Evolutionary conservation across 2,888 invertebrate species (phyloP).

Genomic region (Philereme transversata): DNA sequence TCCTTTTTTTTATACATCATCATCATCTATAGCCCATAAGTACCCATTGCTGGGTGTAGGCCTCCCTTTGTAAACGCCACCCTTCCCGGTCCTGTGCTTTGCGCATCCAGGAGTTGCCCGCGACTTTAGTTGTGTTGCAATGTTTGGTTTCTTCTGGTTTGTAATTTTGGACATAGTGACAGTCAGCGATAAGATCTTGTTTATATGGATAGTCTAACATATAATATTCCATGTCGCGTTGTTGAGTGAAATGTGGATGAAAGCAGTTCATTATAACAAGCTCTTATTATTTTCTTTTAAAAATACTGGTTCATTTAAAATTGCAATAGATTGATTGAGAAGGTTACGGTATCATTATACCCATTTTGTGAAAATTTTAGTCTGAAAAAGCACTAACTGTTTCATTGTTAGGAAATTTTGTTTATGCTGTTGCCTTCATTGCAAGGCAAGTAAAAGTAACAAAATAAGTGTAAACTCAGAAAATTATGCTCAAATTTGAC

Average conservation of each 20-base stretch:
- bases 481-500: too few species aligned
- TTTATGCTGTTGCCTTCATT: too few species aligned
- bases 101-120: too few species aligned
- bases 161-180: conserved; percentile 7
- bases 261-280: conserved; percentile 2
- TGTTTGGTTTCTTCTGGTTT: conserved; percentile 4
- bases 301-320: neutral
- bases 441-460: too few species aligned
- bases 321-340: neutral
- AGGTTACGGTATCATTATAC: neutral
- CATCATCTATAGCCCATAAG: too few species aligned
- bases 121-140: too few species aligned
- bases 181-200: conserved; percentile 2
- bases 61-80: too few species aligned
- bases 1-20: too few species aligned
- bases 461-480: too few species aligned
- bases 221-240: conserved; percentile 6
- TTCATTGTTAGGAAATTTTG: neutral
- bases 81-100: too few species aligned
- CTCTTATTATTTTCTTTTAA: neutral
- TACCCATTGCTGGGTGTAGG: too few species aligned
- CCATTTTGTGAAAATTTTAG: neutral
- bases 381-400: neutral
- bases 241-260: neutral
- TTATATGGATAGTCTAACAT: conserved; percentile 12